Conservation (phyloP, 2,797 vertebrate genomes). For the Cryptoblepharus egeriae region DNA sequence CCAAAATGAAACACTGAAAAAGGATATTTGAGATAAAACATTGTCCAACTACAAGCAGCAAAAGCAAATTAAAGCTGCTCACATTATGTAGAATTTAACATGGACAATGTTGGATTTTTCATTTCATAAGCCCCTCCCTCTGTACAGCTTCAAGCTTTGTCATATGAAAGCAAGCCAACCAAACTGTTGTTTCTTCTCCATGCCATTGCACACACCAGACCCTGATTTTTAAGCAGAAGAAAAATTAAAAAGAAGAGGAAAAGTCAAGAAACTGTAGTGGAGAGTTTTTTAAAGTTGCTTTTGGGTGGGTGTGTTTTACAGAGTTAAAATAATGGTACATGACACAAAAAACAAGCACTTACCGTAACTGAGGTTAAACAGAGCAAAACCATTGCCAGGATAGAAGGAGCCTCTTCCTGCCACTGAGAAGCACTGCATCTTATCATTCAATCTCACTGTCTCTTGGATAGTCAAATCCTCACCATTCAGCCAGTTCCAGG, state of each 20-base stretch:
- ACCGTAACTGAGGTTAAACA: conserved; percentile 89
- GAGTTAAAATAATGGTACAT: not conserved
- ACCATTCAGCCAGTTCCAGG: conserved; percentile 93
- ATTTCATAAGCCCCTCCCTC: not conserved
- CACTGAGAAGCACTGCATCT: conserved; percentile 92
- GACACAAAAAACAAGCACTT: conserved; percentile 33
- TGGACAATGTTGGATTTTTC: not conserved
- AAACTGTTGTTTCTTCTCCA: too few relatives aligned
- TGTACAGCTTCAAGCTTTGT: not conserved
- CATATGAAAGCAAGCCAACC: not conserved
- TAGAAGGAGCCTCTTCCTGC: conserved; percentile 88
- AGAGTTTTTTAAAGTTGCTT: not conserved
- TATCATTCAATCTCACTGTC: conserved; percentile 85
- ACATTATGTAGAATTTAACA: not conserved
- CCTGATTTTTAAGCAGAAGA: not conserved
- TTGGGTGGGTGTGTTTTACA: not conserved
- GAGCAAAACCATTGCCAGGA: conserved; percentile 88
- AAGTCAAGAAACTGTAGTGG: not conserved
- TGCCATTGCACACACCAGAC: not conserved
- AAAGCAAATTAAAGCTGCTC: not conserved
- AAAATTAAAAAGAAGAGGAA: not conserved
- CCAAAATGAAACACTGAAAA: not conserved
- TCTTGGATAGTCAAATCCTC: conserved; percentile 92
- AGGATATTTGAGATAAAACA: not conserved
- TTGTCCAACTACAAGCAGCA: not conserved